A percentile compares a stretch with the other conserved stretches of the same genome.
phyloP scores from a whole-genome alignment of 92 coral and sea anemone genomes.

The Porites evermanni region DNA sequence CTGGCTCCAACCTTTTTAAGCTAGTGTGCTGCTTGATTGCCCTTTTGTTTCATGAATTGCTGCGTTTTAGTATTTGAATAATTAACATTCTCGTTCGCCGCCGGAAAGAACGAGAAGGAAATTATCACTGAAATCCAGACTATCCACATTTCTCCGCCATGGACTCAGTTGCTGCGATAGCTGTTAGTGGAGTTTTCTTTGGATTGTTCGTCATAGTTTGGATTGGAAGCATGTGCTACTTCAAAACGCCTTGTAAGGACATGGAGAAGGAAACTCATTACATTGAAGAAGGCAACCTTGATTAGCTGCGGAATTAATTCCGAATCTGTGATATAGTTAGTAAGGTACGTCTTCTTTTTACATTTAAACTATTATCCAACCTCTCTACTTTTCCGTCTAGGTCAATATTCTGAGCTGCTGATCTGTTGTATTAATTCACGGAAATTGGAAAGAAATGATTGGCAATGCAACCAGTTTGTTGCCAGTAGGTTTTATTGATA shows the following conservation, averaged over 20 bases:
- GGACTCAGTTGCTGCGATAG: slow-evolving; percentile 34
- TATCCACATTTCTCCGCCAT: neutral
- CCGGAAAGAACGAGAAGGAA: neutral
- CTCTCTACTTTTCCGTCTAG: too few species aligned
- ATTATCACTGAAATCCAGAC: neutral
- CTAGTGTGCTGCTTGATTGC: too few species aligned
- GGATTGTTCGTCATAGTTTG: slow-evolving; percentile 26
- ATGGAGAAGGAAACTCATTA: slow-evolving; percentile 20
- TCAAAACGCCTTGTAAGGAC: slow-evolving; percentile 39
- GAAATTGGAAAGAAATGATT: too few species aligned
- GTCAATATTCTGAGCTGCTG: too few species aligned
- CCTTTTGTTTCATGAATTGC: too few species aligned
- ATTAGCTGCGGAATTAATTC: neutral
- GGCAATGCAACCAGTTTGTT: too few species aligned
- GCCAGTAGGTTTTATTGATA: too few species aligned
- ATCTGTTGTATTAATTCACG: too few species aligned
- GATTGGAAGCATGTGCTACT: slow-evolving; percentile 39
- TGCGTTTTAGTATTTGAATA: neutral
- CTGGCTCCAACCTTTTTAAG: too few species aligned
- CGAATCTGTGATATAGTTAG: neutral
- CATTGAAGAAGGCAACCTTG: slow-evolving; percentile 25
- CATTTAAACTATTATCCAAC: too few species aligned
- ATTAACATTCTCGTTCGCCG: neutral
- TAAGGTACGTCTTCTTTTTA: slow-evolving; percentile 10
- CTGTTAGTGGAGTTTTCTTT: slow-evolving; percentile 18